phyloP scores from a whole-genome alignment of 2,888 invertebrate genomes.

The Dolomedes plantarius region DNA sequence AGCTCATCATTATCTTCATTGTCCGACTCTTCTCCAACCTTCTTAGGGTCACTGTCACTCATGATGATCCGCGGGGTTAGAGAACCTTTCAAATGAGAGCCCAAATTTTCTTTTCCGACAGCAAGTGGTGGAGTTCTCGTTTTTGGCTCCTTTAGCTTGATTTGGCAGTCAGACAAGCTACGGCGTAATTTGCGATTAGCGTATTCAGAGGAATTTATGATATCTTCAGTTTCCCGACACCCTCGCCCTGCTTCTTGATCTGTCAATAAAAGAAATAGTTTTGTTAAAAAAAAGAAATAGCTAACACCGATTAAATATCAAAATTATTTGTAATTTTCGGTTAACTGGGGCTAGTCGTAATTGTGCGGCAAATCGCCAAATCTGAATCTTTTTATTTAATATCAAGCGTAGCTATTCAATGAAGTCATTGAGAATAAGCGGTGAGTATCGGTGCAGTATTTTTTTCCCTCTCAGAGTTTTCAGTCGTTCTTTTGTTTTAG shows the following conservation, averaged over 20 bases:
- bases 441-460: too few relatives aligned
- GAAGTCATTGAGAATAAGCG: too few relatives aligned
- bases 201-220: background rate
- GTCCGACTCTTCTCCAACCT: background rate
- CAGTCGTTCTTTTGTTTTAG: too few relatives aligned
- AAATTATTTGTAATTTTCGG: too few relatives aligned
- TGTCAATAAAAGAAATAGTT: background rate
- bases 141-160: background rate
- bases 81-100: background rate
- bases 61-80: background rate
- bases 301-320: too few relatives aligned
- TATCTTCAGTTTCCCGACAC: background rate
- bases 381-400: too few relatives aligned
- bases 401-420: too few relatives aligned
- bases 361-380: too few relatives aligned
- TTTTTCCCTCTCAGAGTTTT: too few relatives aligned
- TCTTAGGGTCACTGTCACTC: background rate
- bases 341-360: too few relatives aligned
- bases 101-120: background rate
- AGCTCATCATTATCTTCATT: background rate
- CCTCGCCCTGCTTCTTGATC: background rate
- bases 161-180: background rate
- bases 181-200: background rate
- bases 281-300: too few relatives aligned
- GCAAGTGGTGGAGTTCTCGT: background rate